Base-by-base conservation (phyloP, 2,113 vertebrate species). In the Sapayoa aenigma region DNA sequence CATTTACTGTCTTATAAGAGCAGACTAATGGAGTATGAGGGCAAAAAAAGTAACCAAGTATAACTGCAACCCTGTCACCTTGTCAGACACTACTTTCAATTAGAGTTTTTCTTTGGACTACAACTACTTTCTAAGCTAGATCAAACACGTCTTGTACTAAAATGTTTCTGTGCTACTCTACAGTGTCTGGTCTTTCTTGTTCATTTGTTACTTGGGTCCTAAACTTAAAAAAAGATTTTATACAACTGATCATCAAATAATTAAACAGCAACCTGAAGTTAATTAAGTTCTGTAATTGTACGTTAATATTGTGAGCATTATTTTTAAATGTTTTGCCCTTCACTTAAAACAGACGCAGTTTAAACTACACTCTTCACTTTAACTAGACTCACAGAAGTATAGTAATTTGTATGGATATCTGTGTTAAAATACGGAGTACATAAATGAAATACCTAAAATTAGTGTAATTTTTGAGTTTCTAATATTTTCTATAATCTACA, bases 131-230 rank as follows among this genome's bases (percentile, higher is more conserved):
- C 9, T n/a, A 27, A 68, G 67, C 5, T 6, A 52, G 6, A 22
- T 17, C 11, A 9, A 47, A 6, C 1, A 3, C 56, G 23, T 18
- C 23, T 59, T 9, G 0, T 25, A 12, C 3, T 13, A 58, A 67
- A 46, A 47, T 30, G 3, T 46, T 79, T 11, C 6, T 79, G 9
- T 28, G 7, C 19, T 41, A 30, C 27, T 80, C 16, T 49, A 53
- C 27, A 52, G 53, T 33, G 7, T n/a, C 10, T 59, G 31, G 11
- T 44, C 12, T 42, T 2, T 55, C 30, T 53, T 60, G 12, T 20
- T 79, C 8, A 11, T 44, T 67, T 73, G 6, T 35, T 37, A 44
- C 12, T 71, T 59, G n/a, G 66, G 49, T 46, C 8, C 9, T 58
- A 35, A 89, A 75, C 4, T 59, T 87, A 30, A 74, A 52, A 37